Evolutionary conservation across 1,140 invertebrate species (phyloP).

Genomic region (Nasonia longicornis): DNA sequence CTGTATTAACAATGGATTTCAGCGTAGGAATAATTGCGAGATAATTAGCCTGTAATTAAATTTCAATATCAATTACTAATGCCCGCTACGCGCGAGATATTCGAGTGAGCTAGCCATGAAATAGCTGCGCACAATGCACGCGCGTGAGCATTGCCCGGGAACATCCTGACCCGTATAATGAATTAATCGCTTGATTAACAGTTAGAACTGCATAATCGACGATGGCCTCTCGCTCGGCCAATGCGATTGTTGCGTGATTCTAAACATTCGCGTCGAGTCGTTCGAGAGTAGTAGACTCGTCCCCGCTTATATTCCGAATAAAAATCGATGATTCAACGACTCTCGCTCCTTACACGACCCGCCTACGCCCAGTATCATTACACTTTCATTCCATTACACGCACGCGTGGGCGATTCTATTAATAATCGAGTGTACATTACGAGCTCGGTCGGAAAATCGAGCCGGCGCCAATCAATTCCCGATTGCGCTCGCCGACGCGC

Average conservation of each 20-base stretch:
- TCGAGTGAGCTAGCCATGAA: background rate
- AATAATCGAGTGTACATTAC: background rate
- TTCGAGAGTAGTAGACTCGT: background rate
- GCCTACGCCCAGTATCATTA: no score
- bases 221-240: background rate
- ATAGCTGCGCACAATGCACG: background rate
- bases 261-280: background rate
- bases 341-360: background rate
- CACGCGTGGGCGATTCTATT: background rate
- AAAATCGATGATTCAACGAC: background rate
- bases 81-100: no score
- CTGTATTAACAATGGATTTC: background rate
- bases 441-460: no score
- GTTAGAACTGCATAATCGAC: conserved; percentile 7
- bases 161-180: background rate
- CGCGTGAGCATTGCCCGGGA: background rate
- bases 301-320: background rate
- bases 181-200: conserved; percentile 32
- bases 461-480: background rate
- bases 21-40: background rate
- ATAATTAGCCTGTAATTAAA: background rate
- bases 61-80: conserved; percentile 15
- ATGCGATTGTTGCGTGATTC: background rate
- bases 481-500: no score
- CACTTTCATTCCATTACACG: no score